Percentiles rank a stretch among this genome's conserved stretches.
phyloP scores from a whole-genome alignment of 1,140 invertebrate genomes.

The Drosophila ambigua region DNA sequence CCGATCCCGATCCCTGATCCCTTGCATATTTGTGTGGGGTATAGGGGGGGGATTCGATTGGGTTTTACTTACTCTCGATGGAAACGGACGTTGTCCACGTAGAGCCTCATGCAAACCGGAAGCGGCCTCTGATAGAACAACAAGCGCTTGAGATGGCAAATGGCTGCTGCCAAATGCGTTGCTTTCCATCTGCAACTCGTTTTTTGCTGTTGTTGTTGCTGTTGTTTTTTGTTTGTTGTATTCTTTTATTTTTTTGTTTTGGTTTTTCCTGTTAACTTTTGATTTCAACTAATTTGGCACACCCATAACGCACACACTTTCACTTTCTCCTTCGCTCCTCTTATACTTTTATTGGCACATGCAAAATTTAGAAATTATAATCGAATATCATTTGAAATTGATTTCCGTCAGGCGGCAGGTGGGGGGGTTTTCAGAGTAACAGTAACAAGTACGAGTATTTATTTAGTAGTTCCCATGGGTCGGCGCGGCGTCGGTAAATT shows the following conservation, averaged over 20 bases:
- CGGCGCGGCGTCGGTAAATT: constrained; percentile 32
- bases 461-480: no score
- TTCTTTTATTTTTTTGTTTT: constrained; percentile 19
- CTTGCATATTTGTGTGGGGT: neutral
- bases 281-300: constrained; percentile 40
- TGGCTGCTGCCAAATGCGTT: constrained; percentile 85
- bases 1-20: constrained; percentile 26
- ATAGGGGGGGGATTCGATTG: constrained; percentile 8
- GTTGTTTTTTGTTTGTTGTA: constrained; percentile 11
- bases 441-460: no score
- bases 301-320: constrained; percentile 57
- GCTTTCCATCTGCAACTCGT: constrained; percentile 80
- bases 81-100: constrained; percentile 89
- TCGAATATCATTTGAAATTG: neutral
- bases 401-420: no score
- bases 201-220: constrained; percentile 22
- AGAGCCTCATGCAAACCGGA: constrained; percentile 89
- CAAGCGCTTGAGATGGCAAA: constrained; percentile 90
- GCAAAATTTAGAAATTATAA: constrained; percentile 28
- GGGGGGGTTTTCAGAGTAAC: no score
- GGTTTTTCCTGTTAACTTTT: constrained; percentile 31
- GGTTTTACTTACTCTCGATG: constrained; percentile 78
- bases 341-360: constrained; percentile 33
- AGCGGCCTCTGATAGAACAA: constrained; percentile 91
- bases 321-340: constrained; percentile 40